These are phyloP conservation scores for Cygnus buccinator DNA, from an alignment of 2,113 vertebrate genomes.

Conservation along the genomic window DNA sequence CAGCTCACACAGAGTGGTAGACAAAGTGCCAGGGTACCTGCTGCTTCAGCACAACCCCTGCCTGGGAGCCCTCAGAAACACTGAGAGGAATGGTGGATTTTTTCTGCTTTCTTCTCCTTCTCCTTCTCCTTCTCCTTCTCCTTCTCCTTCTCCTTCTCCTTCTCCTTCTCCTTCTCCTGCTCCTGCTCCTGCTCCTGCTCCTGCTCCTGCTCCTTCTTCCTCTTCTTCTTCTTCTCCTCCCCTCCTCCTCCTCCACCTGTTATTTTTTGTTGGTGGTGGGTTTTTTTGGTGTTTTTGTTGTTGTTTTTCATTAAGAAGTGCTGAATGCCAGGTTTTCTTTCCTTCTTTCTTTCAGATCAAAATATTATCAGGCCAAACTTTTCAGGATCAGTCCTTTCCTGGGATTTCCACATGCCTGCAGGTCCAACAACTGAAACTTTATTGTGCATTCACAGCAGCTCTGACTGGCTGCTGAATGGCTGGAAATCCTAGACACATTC, in stretches of 20 bases:
- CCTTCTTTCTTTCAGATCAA: not conserved
- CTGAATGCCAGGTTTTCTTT: not conserved
- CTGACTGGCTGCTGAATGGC: not conserved
- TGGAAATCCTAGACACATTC: slow-evolving; percentile 37
- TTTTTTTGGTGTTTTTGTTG: not conserved
- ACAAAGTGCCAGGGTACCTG: not conserved
- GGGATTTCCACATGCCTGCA: not conserved
- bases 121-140: not conserved
- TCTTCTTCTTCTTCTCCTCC: too few relatives aligned
- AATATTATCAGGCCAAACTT: not conserved
- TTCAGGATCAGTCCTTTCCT: not conserved
- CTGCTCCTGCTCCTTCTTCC: too few relatives aligned
- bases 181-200: not conserved
- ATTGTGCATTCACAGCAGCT: slow-evolving; percentile 23
- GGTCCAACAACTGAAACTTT: not conserved
- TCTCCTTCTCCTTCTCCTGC: too few relatives aligned
- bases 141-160: too few relatives aligned
- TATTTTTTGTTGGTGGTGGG: not conserved
- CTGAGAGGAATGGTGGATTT: fast-evolving
- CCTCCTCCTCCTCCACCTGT: not conserved
- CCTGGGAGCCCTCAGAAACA: not conserved
- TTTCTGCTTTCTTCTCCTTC: not conserved
- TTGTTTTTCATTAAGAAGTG: not conserved
- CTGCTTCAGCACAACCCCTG: not conserved
- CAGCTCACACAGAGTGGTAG: not conserved